Evolutionary conservation across 2,797 vertebrate species (phyloP), one percentile per base, ranked within the genome.

Genomic region (Onychomys arenicola): DNA sequence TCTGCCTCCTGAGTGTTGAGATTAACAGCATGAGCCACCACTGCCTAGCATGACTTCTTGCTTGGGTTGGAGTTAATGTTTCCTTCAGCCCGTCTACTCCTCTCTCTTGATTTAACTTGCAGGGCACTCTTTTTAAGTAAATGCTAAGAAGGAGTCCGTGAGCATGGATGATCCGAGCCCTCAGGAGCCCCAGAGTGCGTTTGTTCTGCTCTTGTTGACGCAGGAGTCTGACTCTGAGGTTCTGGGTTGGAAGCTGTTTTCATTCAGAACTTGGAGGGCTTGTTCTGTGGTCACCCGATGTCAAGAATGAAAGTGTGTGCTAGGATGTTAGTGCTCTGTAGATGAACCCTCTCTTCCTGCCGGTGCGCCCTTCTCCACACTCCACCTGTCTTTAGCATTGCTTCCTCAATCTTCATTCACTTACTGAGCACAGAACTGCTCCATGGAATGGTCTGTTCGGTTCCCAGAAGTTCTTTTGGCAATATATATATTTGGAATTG

Each of bases 31-130:
- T 25, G 5, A 0, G 11, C 71, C 37, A 75, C 71, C 71, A 43
- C 71, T 75, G 71, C 37, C 37, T 11, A 40, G 21, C 23, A 5
- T 89, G 37, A 17, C 8, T 55, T n/a, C 63, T 90, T 43, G 37
- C 27, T 57, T 63, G 37, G 49, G 32, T 40, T 40, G 16, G 6
- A 96, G 34, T 34, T 21, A 49, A 0, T 37, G 40, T 55, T 89
- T 85, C 85, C 29, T 25, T 37, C 27, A 29, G 27, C 3, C 52
- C 9, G 0, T 32, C n/a, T 40, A 21, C 86, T 82, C 71, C 46
- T 78, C 21, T 83, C 32, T 96, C n/a, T 88, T 80, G 21, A 93
- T 83, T 91, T 91, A 2, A 46, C 43, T 86, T 76, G 67, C 14
- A 90, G 59, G 63, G 25, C 23, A 46, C 27, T n/a, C 27, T 25